Conservation (phyloP, 2,888 invertebrate species). For the Fragum fragum region DNA sequence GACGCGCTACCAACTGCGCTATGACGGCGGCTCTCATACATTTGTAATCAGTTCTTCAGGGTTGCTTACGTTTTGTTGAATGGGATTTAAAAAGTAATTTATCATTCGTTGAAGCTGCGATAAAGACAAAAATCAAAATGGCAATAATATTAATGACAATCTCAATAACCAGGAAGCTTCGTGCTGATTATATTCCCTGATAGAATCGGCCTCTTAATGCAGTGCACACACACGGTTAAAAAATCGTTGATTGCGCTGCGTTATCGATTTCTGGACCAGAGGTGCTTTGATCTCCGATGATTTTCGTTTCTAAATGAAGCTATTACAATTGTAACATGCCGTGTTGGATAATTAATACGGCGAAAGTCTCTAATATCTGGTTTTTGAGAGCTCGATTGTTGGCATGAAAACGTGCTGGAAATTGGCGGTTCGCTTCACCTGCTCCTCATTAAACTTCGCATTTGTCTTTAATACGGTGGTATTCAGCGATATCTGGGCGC, state of each 20-base stretch:
- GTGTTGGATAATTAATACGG: conserved; percentile 7
- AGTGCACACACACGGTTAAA: conserved; percentile 9
- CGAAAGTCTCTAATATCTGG: conserved; percentile 2
- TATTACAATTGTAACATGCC: conserved; percentile 26
- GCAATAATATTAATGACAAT: conserved; percentile 9
- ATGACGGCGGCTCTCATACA: no score
- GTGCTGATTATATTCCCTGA: conserved; percentile 14
- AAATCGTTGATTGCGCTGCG: conserved; percentile 7
- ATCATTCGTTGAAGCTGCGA: no score
- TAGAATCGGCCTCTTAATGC: conserved; percentile 10
- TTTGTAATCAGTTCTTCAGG: no score
- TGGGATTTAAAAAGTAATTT: no score
- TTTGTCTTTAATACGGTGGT: no score
- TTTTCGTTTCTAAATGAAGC: conserved; percentile 5
- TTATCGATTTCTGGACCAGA: conserved; percentile 15
- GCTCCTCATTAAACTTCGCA: neutral
- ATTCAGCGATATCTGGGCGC: no score
- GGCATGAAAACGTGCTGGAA: neutral
- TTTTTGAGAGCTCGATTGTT: neutral
- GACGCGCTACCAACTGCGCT: no score
- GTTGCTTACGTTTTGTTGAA: no score
- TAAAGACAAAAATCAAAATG: neutral
- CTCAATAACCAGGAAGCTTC: neutral
- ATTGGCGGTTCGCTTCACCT: neutral
- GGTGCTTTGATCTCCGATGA: conserved; percentile 11